A percentile compares a stretch with the other conserved stretches of the same genome.
These are phyloP conservation scores for Leucoraja ocellata DNA, from an alignment of 2,797 vertebrate species.

Conservation along the genomic window DNA sequence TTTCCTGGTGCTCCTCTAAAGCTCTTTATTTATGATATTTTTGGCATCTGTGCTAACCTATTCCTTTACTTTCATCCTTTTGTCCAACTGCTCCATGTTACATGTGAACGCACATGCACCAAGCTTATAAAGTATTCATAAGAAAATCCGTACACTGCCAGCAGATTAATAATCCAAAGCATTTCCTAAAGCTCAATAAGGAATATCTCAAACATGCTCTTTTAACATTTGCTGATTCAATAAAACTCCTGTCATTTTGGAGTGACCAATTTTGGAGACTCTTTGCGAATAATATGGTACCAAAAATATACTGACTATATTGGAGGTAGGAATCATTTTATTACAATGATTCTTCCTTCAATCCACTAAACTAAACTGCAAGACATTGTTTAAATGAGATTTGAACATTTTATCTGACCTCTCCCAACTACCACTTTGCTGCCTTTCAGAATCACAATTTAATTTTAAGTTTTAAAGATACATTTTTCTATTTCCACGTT, in stretches of 20 bases:
- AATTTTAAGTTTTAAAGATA: not conserved
- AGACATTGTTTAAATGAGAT: not conserved
- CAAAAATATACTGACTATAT: not conserved
- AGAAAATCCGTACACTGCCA: not conserved
- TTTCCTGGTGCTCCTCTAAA: not conserved
- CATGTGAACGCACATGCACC: not conserved
- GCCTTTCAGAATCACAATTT: not conserved
- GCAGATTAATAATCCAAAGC: slow-evolving; percentile 17
- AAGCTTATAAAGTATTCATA: not conserved
- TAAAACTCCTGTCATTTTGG: not conserved
- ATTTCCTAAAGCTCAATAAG: not conserved
- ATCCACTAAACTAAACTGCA: not conserved
- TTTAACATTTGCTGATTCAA: slow-evolving; percentile 15
- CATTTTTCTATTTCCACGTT: not conserved
- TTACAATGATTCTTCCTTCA: not conserved
- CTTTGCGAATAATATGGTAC: not conserved
- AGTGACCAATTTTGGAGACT: not conserved
- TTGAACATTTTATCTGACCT: not conserved
- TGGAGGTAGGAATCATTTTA: not conserved
- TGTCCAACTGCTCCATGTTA: not conserved
- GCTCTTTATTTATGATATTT: not conserved
- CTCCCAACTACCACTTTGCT: not conserved
- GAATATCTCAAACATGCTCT: not conserved
- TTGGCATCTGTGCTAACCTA: not conserved
- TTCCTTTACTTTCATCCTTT: not conserved